Conservation (phyloP, 2,113 vertebrate genomes). For the Salvelinus fontinalis region DNA sequence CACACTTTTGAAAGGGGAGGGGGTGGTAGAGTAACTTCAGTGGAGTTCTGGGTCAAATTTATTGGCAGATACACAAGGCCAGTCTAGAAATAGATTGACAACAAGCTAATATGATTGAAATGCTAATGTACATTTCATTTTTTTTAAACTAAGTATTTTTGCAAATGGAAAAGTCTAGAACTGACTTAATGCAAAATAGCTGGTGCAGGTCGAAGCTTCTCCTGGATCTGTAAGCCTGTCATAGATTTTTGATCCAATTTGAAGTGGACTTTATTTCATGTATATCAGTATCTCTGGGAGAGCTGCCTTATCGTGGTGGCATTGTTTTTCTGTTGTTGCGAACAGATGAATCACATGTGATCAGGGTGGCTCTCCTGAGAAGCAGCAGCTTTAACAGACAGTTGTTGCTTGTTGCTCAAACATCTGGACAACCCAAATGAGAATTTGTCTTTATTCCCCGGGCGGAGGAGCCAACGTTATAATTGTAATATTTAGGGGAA, state of each 20-base stretch:
- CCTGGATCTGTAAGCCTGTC: neutral
- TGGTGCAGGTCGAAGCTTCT: too few relatives aligned
- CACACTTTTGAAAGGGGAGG: constrained; percentile 13
- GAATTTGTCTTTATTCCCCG: constrained; percentile 45
- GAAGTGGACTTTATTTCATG: neutral
- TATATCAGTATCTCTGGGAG: neutral
- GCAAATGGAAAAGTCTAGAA: neutral
- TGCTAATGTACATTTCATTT: too few relatives aligned
- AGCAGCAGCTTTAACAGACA: constrained; percentile 54
- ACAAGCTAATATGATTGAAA: too few relatives aligned
- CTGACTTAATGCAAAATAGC: neutral
- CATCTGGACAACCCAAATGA: constrained; percentile 66
- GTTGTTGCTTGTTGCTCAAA: constrained; percentile 67
- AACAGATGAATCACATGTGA: constrained; percentile 43
- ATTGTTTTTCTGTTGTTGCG: constrained; percentile 37
- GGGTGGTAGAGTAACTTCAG: neutral
- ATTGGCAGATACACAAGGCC: too few relatives aligned
- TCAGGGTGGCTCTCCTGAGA: constrained; percentile 45
- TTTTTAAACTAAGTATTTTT: too few relatives aligned
- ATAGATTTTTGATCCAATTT: neutral
- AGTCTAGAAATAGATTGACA: too few relatives aligned
- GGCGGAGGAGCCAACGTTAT: constrained; percentile 24
- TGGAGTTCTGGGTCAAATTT: too few relatives aligned
- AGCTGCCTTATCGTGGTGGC: too few relatives aligned
- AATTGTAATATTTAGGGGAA: constrained; percentile 61